Evolutionary conservation across 2,113 vertebrate genomes (phyloP), one percentile per base, ranked within the genome.

Genomic region (Xiphophorus maculatus): DNA sequence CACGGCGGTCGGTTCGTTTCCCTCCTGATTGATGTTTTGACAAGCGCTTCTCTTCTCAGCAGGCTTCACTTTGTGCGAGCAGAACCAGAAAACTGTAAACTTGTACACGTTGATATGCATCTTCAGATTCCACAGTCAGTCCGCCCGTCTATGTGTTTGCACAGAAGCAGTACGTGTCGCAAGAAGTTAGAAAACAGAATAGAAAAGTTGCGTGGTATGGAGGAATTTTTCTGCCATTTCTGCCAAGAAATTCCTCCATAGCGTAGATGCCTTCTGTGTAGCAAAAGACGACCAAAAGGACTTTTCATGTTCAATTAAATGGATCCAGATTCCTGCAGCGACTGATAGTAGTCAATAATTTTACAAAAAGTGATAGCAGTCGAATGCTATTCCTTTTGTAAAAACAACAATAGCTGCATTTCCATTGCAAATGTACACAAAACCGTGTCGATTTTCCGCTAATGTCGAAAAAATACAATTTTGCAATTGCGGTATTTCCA

Each of bases 1-100:
- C 60, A 1, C 69, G 65, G 69, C 77, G 69, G 81, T 66, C 66
- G 54, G 80, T 62, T 85, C 68, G n/a, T 54, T 74, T 79, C 42
- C 12, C 33, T 63, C 22, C 22, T 82, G 76, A 89, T 85, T 83
- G 90, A 88, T 88, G 84, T 88, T 88, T 84, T 83, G 82, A 89
- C 83, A 80, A 88, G 74, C 35, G 73, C 66, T 71, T 77, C 68
- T 84, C 72, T 86, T 77, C 88, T 70, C 74, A 77, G 62, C 69
- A 29, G 35, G 76, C 88, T 75, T 83, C 81, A 81, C 71, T 19
- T 29, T 86, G 76, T 66, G 73, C 76, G 58, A 74, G 71, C 89
- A 88, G 76, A 63, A 6, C 81, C 71, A 75, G 69, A 82, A 85
- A 71, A 84, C 63, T 0, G 67, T 68, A 58, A 85, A 79, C 85